Conservation (phyloP, 2,113 vertebrate genomes). For the Sorex fumeus region DNA sequence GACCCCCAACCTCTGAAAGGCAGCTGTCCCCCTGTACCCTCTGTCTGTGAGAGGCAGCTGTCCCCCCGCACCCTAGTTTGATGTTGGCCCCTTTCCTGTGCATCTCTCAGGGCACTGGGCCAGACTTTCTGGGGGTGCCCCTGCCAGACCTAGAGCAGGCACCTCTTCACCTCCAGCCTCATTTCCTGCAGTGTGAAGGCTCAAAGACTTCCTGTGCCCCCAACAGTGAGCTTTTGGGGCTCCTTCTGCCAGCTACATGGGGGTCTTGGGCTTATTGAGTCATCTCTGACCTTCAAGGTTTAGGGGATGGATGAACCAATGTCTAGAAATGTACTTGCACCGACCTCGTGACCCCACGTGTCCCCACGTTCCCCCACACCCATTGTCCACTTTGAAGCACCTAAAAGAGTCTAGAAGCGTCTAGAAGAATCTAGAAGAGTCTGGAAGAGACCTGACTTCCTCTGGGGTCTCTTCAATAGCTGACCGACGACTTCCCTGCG, state of each 20-base stretch:
- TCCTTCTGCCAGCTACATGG: rapidly evolving
- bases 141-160: rapidly evolving
- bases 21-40: neutral
- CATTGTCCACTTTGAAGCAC: neutral
- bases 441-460: neutral
- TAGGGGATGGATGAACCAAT: neutral
- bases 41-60: neutral
- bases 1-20: neutral
- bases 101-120: rapidly evolving
- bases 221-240: rapidly evolving
- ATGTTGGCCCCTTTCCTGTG: rapidly evolving
- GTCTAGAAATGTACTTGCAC: neutral
- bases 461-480: neutral
- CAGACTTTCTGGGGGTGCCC: neutral
- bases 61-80: no score
- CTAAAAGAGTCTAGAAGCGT: neutral
- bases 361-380: neutral
- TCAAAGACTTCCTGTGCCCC: neutral
- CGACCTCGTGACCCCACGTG: neutral
- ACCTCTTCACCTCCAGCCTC: rapidly evolving
- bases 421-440: no score
- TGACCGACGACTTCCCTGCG: neutral
- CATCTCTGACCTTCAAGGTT: neutral
- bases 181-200: neutral
- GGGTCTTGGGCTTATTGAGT: neutral